Evolutionary conservation across 1,140 invertebrate species (phyloP), one percentile per base, ranked within the genome.

Genomic region (Dreissena polymorpha): DNA sequence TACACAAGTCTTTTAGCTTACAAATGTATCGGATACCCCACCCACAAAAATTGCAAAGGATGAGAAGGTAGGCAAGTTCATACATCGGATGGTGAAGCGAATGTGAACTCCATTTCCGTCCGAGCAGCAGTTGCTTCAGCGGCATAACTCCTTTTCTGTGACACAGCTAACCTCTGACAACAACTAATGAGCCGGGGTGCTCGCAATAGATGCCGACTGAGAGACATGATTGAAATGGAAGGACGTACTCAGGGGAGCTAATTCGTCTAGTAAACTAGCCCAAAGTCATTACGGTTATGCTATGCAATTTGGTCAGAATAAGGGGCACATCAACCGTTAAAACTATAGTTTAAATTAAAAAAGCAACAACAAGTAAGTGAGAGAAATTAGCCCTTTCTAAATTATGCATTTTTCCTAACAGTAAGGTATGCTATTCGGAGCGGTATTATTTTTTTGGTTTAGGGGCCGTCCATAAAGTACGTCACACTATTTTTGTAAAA

Each of bases 41-140:
- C 68, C 69, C 75, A 21, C 68, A 0, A 14, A 16, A 67, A 25
- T 63, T 39, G 39, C 13, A 53, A 70, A 27, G n/a, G 25, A 13
- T 21, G 49, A 60, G n/a, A 10, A 14, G 64, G 27, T 23, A 2
- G 7, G 65, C 84, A 39, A 39, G 39, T 39, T 39, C 90, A 86
- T 86, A 90, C 90, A 67, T 88, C 86, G 60, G 84, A 80, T 39
- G 90, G 88, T 16, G 87, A 88, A 14, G 89, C 87, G 79, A 91
- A 89, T 27, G 90, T 90, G 29, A 91, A 89, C 25, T 86, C 69
- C 88, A 91, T 88, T 18, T 21, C 39, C 13, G 65, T 27, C 21
- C 53, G 7, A 25, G 27, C 27, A 39, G n/a, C 16, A 14, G 65
- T 0, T 39, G 49, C 68, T 23, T 67, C 73, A 55, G 90, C 87